A percentile compares a stretch with the other conserved stretches of the same genome.
phyloP scores from a whole-genome alignment of 2,797 vertebrate species.

The Mormyrus proboscirostris region DNA sequence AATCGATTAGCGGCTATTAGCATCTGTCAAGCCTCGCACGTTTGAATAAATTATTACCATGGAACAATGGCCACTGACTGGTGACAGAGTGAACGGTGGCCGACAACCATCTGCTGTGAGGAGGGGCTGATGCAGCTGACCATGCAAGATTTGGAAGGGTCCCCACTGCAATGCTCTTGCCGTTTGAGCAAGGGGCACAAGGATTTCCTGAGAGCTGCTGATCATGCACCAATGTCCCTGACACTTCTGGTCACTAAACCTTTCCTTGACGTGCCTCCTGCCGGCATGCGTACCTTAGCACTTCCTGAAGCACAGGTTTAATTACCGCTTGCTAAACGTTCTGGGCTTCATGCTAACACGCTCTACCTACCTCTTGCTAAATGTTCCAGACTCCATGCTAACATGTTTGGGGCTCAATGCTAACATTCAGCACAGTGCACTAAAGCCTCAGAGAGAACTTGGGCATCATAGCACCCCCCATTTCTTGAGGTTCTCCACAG shows the following conservation, averaged over 20 bases:
- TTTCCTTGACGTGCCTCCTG: not conserved
- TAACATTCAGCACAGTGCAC: not conserved
- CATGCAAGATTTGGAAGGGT: not conserved
- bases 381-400: not conserved
- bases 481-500: not conserved
- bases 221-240: not conserved
- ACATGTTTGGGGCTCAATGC: not conserved
- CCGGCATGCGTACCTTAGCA: not conserved
- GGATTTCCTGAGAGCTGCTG: not conserved
- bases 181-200: not conserved
- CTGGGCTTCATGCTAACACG: not conserved
- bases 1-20: conserved; percentile 21
- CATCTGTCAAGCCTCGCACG: not conserved
- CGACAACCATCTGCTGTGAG: not conserved
- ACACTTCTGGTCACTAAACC: not conserved
- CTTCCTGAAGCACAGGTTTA: not conserved
- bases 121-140: not conserved
- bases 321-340: not conserved
- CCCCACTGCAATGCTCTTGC: not conserved
- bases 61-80: not conserved
- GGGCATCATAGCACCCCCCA: not conserved
- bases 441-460: not conserved
- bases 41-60: conserved; percentile 18
- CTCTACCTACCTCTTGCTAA: not conserved
- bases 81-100: not conserved